Evolutionary conservation across 2,888 invertebrate genomes (phyloP).

Genomic region (Dryobotodes eremita): DNA sequence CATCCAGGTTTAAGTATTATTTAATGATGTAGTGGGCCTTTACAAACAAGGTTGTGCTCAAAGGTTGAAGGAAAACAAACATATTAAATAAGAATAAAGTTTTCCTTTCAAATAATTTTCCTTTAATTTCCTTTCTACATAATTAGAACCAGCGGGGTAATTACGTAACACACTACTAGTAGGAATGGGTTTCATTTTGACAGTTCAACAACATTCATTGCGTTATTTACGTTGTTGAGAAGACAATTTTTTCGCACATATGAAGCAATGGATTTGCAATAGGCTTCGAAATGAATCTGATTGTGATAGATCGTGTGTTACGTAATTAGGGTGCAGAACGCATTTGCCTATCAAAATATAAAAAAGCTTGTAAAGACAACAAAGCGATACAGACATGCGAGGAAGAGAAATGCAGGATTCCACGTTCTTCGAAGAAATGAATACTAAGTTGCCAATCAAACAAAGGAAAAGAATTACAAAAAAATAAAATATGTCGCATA

Average conservation of each 20-base stretch:
- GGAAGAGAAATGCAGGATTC: background rate
- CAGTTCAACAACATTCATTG: too few relatives aligned
- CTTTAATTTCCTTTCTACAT: constrained; percentile 10
- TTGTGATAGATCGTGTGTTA: too few relatives aligned
- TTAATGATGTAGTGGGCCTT: constrained; percentile 34
- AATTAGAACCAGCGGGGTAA: constrained; percentile 11
- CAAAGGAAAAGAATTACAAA: background rate
- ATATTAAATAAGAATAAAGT: constrained; percentile 22
- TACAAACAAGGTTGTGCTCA: constrained; percentile 20
- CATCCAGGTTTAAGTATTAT: background rate
- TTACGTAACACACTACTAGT: too few relatives aligned
- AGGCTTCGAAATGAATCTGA: too few relatives aligned
- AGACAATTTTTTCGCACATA: too few relatives aligned
- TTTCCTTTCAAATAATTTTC: constrained; percentile 12
- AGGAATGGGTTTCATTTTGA: too few relatives aligned
- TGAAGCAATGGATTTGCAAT: too few relatives aligned
- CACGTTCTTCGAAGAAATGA: background rate
- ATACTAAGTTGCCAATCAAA: background rate
- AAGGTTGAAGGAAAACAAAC: constrained; percentile 38
- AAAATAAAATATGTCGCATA: background rate
- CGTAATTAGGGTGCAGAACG: too few relatives aligned
- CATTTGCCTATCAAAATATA: background rate
- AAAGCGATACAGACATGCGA: background rate
- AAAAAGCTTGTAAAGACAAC: background rate
- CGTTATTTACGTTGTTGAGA: too few relatives aligned